Conservation (phyloP, 2,113 vertebrate species). For the Oxyura jamaicensis region DNA sequence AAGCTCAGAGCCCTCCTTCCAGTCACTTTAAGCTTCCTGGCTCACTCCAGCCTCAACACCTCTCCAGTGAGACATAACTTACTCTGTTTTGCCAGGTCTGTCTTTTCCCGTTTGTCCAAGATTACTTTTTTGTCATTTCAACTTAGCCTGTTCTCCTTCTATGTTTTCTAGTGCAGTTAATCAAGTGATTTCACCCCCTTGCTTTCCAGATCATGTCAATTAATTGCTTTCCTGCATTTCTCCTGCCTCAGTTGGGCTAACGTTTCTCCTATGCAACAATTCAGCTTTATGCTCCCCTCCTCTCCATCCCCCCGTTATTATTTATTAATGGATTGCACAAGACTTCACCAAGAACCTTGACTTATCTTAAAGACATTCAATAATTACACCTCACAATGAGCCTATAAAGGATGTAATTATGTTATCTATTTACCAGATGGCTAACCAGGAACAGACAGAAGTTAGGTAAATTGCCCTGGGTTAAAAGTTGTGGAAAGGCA, state of each 20-base stretch:
- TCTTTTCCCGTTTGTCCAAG: conserved; percentile 35
- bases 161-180: background rate
- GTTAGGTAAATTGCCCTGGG: conserved; percentile 63
- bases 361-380: conserved; percentile 25
- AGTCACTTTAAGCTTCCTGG: background rate
- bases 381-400: conserved; percentile 47
- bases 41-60: background rate
- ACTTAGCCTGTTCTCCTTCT: background rate
- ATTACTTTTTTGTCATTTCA: conserved; percentile 23
- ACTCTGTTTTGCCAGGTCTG: conserved; percentile 11
- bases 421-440: conserved; percentile 63
- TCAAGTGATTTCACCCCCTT: background rate
- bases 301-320: background rate
- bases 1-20: background rate
- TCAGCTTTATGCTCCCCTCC: background rate
- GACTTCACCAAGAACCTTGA: conserved; percentile 20
- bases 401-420: conserved; percentile 51
- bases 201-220: background rate
- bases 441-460: conserved; percentile 56
- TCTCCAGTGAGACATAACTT: background rate
- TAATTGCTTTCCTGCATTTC: background rate
- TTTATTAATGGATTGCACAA: conserved; percentile 47
- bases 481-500: conserved; percentile 54
- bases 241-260: background rate
- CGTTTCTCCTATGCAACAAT: background rate